Percentiles rank a stretch among this genome's conserved stretches.
phyloP scores from a whole-genome alignment of 2,888 invertebrate species.

The Dioctria rufipes region DNA sequence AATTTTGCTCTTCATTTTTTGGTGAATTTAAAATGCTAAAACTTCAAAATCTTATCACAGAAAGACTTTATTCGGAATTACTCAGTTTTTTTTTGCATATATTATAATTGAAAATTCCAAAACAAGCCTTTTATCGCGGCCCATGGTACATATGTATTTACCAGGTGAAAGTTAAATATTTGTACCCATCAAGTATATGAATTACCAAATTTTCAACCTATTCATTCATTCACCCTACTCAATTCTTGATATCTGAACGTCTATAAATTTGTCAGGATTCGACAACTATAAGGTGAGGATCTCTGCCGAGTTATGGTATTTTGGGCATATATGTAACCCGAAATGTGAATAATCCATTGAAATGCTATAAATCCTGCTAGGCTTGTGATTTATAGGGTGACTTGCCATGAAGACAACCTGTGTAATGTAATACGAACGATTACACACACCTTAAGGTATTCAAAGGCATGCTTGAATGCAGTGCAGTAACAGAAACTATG shows the following conservation, averaged over 20 bases:
- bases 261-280: slow-evolving; percentile 35
- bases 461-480: background rate
- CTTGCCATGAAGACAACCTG: slow-evolving; percentile 13
- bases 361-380: slow-evolving; percentile 33
- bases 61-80: too few relatives aligned
- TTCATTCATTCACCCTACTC: background rate
- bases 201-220: slow-evolving; percentile 8
- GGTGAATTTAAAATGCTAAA: too few relatives aligned
- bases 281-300: slow-evolving; percentile 45
- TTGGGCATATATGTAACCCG: slow-evolving; percentile 13
- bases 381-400: slow-evolving; percentile 14
- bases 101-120: too few relatives aligned
- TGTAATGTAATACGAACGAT: slow-evolving; percentile 11
- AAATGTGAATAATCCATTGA: slow-evolving; percentile 41
- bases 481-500: background rate
- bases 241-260: background rate
- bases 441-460: slow-evolving; percentile 13
- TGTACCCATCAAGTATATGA: slow-evolving; percentile 18
- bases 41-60: too few relatives aligned
- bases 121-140: too few relatives aligned
- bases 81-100: too few relatives aligned
- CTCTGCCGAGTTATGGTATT: slow-evolving; percentile 34
- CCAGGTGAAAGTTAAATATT: too few relatives aligned
- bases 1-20: too few relatives aligned
- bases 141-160: too few relatives aligned